phyloP scores from a whole-genome alignment of 2,797 vertebrate species.

The Mormyrus proboscirostris region DNA sequence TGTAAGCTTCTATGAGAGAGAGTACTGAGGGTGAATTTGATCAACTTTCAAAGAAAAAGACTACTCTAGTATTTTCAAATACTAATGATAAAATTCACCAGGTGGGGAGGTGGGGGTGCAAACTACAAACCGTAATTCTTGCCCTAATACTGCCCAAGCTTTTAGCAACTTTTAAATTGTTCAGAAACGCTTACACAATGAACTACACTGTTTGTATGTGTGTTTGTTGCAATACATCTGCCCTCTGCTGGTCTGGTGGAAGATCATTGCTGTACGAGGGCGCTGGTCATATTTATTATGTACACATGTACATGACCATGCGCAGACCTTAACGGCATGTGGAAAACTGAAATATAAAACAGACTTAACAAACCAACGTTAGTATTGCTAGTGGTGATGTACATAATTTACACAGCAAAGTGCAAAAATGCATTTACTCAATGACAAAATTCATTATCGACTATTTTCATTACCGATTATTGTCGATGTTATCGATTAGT shows the following conservation, averaged over 20 bases:
- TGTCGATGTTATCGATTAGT: not conserved
- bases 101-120: not conserved
- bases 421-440: not conserved
- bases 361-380: not conserved
- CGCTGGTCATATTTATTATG: not conserved
- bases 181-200: not conserved
- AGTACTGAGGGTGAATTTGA: not conserved
- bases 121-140: not conserved
- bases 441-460: not conserved
- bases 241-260: not conserved
- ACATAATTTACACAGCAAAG: not conserved
- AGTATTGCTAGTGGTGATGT: not conserved
- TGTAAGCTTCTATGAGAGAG: not conserved
- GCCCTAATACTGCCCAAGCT: not conserved
- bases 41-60: not conserved
- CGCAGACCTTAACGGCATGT: not conserved
- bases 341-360: not conserved
- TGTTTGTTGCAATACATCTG: not conserved
- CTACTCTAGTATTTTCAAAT: not conserved
- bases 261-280: not conserved
- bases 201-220: not conserved
- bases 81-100: not conserved
- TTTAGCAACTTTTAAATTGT: not conserved
- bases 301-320: not conserved
- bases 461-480: not conserved